These are phyloP conservation scores for Scaptomyza reducta DNA, from an alignment of 2,888 invertebrate species.

Conservation along the genomic window DNA sequence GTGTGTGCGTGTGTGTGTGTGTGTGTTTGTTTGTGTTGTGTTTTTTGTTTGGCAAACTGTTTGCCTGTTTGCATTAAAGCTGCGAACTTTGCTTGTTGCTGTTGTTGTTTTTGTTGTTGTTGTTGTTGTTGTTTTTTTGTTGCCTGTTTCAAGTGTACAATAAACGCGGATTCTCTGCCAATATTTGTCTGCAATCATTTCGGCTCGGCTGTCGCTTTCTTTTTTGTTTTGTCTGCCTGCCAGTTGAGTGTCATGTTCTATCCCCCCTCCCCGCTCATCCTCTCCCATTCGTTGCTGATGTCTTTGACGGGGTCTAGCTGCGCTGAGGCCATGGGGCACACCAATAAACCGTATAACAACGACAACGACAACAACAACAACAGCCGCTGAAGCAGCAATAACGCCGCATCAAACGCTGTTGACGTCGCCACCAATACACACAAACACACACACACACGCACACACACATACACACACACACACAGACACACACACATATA, in stretches of 20 bases:
- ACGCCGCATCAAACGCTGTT: constrained; percentile 64
- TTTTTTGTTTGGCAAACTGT: constrained; percentile 39
- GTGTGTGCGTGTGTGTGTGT: constrained; percentile 8
- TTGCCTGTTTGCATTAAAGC: constrained; percentile 68
- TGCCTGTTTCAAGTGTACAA: constrained; percentile 68
- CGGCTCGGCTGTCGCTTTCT: constrained; percentile 55
- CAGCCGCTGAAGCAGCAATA: constrained; percentile 69
- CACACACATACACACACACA: constrained; percentile 16
- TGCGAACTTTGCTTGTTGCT: constrained; percentile 47
- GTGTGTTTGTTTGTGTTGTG: not conserved
- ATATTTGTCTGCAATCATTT: constrained; percentile 76
- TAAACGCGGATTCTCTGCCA: constrained; percentile 77
- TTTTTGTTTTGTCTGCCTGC: constrained; percentile 11
- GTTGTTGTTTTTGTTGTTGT: constrained; percentile 12
- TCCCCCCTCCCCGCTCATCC: not conserved
- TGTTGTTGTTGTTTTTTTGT: constrained; percentile 11
- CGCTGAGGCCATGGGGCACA: constrained; percentile 49
- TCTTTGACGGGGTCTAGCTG: constrained; percentile 31
- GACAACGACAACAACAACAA: constrained; percentile 12
- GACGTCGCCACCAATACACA: constrained; percentile 38
- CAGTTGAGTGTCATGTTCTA: constrained; percentile 19
- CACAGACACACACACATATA: constrained; percentile 11
- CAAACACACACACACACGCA: constrained; percentile 10
- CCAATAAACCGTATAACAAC: constrained; percentile 62
- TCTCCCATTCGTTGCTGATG: not conserved